These are phyloP conservation scores for Dorcus hopei DNA, from an alignment of 2,888 invertebrate genomes.

Conservation along the genomic window DNA sequence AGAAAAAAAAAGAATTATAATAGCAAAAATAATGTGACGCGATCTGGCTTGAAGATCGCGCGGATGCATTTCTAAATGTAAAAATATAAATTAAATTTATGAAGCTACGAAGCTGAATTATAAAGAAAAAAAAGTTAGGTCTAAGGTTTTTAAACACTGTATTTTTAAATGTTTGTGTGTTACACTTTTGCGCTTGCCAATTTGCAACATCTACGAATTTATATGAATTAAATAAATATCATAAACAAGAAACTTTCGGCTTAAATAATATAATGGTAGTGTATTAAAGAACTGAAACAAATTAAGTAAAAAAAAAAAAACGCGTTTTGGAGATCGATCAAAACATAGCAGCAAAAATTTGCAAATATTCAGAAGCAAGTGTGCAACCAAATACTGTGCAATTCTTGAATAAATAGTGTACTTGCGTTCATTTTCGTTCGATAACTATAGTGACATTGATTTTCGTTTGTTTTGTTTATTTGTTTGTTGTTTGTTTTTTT, in stretches of 20 bases:
- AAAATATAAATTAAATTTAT: constrained; percentile 18
- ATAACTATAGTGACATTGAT: constrained; percentile 3
- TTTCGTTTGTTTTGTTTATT: not conserved
- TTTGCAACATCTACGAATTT: constrained; percentile 37
- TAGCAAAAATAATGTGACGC: constrained; percentile 24
- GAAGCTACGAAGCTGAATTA: constrained; percentile 30
- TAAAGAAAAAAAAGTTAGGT: constrained; percentile 18
- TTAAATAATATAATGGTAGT: constrained; percentile 9
- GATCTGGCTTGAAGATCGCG: constrained; percentile 25
- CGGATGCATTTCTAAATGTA: constrained; percentile 24
- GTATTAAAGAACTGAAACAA: constrained; percentile 19
- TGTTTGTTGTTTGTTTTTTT: constrained; percentile 11
- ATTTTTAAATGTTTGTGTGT: constrained; percentile 52
- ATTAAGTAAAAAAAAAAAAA: not conserved
- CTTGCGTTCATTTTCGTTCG: constrained; percentile 25
- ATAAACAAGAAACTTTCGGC: constrained; percentile 19
- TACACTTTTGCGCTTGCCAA: constrained; percentile 47
- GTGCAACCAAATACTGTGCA: constrained; percentile 47
- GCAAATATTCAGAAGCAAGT: constrained; percentile 35
- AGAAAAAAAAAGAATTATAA: constrained; percentile 37
- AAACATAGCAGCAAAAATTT: constrained; percentile 2
- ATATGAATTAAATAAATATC: constrained; percentile 18
- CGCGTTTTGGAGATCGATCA: constrained; percentile 5
- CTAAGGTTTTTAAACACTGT: constrained; percentile 48
- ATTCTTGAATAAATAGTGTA: constrained; percentile 36